Evolutionary conservation across 37 sponge, comb jelly and placozoan species (phyloP), one percentile per base, ranked within the genome.

Genomic region (Ephydatia muelleri): DNA sequence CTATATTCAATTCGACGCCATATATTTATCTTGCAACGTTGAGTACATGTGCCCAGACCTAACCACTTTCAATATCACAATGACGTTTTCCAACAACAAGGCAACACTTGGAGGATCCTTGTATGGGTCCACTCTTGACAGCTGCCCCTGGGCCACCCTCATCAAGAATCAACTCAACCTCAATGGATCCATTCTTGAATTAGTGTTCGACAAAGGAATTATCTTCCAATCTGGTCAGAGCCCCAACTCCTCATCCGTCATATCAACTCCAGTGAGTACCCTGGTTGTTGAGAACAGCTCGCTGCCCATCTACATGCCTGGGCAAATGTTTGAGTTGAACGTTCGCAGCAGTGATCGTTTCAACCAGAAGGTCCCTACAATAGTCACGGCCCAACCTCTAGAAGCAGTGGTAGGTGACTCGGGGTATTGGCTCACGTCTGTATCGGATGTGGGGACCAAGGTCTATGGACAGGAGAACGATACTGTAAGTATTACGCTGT

Each of bases 81-180:
- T 88, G 0, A 70, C 32, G 11, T 77, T 88, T 27, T 39, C 68
- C 29, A 49, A 64, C 37, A 88, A 88, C 48, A 23, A 14, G 5
- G 80, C 89, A 22, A 73, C 67, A n/a, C 74, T 79, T 2, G 84
- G 82, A 26, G 37, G 37, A 3, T 28, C 71, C 38, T 65, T 88
- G 1, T 88, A 78, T 35, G 89, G 89, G 25, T 79, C 89, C 2
- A 88, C 89, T 5, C 79, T 88, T 6, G 84, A 88, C 21, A 73
- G 75, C 29, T 88, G 89, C 57, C 73, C 78, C 14, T 88, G 89
- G 89, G 49, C 65, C 21, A 49, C 0, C 5, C 14, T 3, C 0
- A 27, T 83, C 3, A 68, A 49, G 38, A 16, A 65, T 12, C 57
- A 57, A 21, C 57, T 57, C 14, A 57, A 57, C 57, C 57, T 13